A percentile compares a stretch with the other conserved stretches of the same genome.
Conservation (phyloP, 2,797 vertebrate species). For the Mormyrus proboscirostris region DNA sequence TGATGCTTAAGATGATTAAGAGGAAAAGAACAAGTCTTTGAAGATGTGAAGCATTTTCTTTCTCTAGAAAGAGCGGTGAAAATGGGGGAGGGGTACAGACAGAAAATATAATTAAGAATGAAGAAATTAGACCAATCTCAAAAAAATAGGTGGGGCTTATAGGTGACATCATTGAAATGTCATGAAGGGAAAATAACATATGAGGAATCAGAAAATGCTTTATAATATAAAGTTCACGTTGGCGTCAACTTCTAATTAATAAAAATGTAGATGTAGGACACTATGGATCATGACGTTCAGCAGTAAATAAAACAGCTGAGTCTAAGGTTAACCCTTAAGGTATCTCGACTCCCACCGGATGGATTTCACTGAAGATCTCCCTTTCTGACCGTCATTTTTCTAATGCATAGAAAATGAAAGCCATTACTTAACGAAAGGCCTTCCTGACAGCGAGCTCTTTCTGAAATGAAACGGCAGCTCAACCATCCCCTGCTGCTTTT, state of each 20-base stretch:
- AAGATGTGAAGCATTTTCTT: not conserved
- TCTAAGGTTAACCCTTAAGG: not conserved
- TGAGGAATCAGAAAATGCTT: not conserved
- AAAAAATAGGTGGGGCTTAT: not conserved
- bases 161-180: not conserved
- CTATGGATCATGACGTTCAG: not conserved
- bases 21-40: not conserved
- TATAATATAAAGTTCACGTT: not conserved
- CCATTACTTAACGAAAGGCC: not conserved
- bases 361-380: not conserved
- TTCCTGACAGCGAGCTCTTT: conserved; percentile 12
- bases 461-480: conserved; percentile 35
- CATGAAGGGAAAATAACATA: not conserved
- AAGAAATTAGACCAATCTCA: not conserved
- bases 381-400: not conserved
- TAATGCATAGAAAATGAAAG: conserved; percentile 8
- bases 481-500: conserved; percentile 46
- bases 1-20: not conserved
- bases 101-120: not conserved
- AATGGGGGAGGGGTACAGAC: not conserved
- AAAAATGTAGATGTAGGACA: not conserved
- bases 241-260: not conserved
- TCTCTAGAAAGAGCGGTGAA: not conserved
- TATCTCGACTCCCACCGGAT: not conserved
- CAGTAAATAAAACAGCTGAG: not conserved